Base-by-base conservation (phyloP, 2,888 invertebrate genomes). In the Tenthredo livida region DNA sequence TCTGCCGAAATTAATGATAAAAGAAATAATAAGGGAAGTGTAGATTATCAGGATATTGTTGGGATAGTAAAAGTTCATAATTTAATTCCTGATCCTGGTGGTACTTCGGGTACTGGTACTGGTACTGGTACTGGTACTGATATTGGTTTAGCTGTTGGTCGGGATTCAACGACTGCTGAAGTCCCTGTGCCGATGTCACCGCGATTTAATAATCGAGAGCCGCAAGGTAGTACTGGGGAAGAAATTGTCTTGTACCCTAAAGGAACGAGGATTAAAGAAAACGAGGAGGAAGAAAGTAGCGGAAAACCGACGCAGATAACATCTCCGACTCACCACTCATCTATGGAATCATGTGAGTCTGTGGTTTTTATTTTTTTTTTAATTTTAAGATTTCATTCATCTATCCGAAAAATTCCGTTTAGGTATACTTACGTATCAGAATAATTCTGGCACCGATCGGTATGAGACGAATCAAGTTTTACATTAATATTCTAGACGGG, bases 301-400 rank as follows among this genome's bases (percentile, higher is more conserved):
- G 77, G 54, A 3, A 25, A 17, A 54, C 25, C 77, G 2, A 47
- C 29, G 40, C 21, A 47, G 47, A 25, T 40, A 54, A 12, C 77
- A 50, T 50, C 77, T 7, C 25, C 77, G 50, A 77, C 77, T 17
- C 50, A 77, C 12, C 50, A 77, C 17, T 33, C 77, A 47, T 77
- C 77, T 77, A 77, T 77, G 77, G 77, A 77, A 77, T 77, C 77
- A 54, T 17, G 77, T 77, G 77, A 77, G 77, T 77, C 33, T 75
- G 29, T 29, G 29, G 29, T n/a, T 40, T 73, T 43, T 73, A 3
- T 73, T 73, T 73, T n/a, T 17, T 50, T 10, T 12, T 47, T 43
- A 33, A 4, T 33, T 33, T 33, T 33, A 33, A 33, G 33, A 33
- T 33, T 33, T 33, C 4, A 33, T 33, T 33, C 4, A 33, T 4